Evolutionary conservation across 2,797 vertebrate genomes (phyloP), one percentile per base, ranked within the genome.

Genomic region (Eutrigla gurnardus): DNA sequence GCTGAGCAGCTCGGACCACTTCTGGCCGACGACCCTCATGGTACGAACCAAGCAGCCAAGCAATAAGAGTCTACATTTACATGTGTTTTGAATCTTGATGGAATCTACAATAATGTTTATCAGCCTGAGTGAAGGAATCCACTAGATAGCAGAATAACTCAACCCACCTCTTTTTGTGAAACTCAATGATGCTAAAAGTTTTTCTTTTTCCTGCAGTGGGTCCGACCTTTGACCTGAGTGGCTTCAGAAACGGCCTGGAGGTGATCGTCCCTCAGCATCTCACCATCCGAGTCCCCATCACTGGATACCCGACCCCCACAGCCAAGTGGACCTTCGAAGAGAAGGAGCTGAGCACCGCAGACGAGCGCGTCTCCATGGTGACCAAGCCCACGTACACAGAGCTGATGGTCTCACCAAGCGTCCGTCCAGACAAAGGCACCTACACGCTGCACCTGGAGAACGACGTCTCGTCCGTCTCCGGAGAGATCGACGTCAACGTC

Each of bases 401-500:
- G 85, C 95, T 99, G 76, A 80, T 95, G 0, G 92, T 99, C 73
- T 93, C 90, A 9, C 98, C 98, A 4, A 99, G 98, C 80, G 95
- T 98, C 81, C 96, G 97, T 6, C 95, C 97, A 32, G 98, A 99
- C 90, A 98, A 97, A 84, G 98, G 97, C 85, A 92, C 89, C 70
- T 99, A 99, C 89, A 94, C 78, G 13, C 90, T 99, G 77, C 94
- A 91, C 1, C 92, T 99, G 88, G 94, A 97, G 95, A 99, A 99
- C 25, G 95, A 95, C 5, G 87, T 96, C 36, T 90, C 94, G 39
- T 95, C 96, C 2, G 91, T 98, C 79, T 96, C 96, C 40, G 98
- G 98, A 84, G 97, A 99, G 86, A 97, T 99, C n/a, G 77, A 96
- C 5, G 97, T 99, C 87, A 99, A 96, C 47, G 98, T 99, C 61